Evolutionary conservation across 2,797 vertebrate species (phyloP).

Genomic region (Numenius phaeopus): DNA sequence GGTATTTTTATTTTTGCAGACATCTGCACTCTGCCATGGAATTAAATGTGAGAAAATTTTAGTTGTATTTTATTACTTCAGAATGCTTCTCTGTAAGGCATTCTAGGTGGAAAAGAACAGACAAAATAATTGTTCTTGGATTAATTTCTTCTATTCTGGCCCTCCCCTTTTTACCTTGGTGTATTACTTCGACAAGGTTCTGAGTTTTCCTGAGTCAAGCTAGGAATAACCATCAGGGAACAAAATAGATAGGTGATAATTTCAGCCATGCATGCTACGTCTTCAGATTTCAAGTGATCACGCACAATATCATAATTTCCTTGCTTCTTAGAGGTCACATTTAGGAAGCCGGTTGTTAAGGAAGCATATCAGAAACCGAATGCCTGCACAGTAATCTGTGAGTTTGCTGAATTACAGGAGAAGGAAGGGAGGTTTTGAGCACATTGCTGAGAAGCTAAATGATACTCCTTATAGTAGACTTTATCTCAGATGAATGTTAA

Average conservation of each 20-base stretch:
- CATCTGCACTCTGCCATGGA: constrained; percentile 5
- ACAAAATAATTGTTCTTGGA: neutral
- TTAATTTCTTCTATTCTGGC: neutral
- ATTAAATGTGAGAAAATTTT: constrained; percentile 40
- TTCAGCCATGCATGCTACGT: neutral
- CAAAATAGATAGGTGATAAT: neutral
- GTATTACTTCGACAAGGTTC: neutral
- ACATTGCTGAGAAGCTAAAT: neutral
- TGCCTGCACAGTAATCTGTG: neutral
- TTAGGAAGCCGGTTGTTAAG: neutral
- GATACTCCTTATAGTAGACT: neutral
- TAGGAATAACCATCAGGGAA: neutral
- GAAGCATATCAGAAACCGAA: neutral
- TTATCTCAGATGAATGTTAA: neutral
- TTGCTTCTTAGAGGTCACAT: neutral
- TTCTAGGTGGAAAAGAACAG: neutral
- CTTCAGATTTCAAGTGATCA: neutral
- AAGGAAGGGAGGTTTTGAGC: neutral
- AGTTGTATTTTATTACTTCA: constrained; percentile 26
- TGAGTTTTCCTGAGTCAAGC: neutral
- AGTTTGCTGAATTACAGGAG: neutral
- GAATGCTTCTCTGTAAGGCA: neutral
- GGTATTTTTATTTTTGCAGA: constrained; percentile 60
- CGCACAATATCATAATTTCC: neutral
- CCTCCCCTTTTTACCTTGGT: neutral